Conservation (phyloP, 2,113 vertebrate genomes). For the Bostrychus sinensis region DNA sequence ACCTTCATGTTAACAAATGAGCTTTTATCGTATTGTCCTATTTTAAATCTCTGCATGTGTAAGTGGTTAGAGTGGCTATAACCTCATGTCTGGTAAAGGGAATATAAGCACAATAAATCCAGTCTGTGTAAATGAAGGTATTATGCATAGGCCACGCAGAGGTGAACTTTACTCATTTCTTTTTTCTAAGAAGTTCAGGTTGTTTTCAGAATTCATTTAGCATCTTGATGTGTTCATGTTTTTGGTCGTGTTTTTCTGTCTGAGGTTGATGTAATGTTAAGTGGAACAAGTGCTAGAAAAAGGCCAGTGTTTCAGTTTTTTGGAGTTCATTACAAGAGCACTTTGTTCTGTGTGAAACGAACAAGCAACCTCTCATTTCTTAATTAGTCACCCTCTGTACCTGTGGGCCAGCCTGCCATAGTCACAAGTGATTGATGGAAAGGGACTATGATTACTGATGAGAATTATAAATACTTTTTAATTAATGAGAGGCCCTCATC, state of each 20-base stretch:
- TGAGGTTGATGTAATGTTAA: slow-evolving; percentile 4
- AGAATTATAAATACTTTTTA: slow-evolving; percentile 72
- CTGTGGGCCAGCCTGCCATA: slow-evolving; percentile 59
- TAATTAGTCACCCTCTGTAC: slow-evolving; percentile 67
- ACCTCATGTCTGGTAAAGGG: too few relatives aligned
- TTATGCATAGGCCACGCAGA: neutral
- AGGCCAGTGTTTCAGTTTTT: slow-evolving; percentile 9
- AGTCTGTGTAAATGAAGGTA: neutral
- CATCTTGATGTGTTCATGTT: neutral
- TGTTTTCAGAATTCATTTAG: neutral
- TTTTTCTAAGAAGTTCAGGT: too few relatives aligned
- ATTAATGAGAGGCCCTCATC: slow-evolving; percentile 47
- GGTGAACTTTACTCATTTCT: neutral
- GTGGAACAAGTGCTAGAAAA: slow-evolving; percentile 4
- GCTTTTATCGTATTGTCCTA: too few relatives aligned
- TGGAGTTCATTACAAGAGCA: slow-evolving; percentile 25
- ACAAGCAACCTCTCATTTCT: slow-evolving; percentile 53
- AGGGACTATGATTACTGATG: slow-evolving; percentile 58
- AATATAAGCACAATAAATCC: too few relatives aligned
- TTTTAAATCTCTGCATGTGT: neutral
- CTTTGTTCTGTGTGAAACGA: slow-evolving; percentile 41
- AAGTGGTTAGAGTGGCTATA: neutral
- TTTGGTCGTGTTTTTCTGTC: neutral
- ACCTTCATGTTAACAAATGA: too few relatives aligned
- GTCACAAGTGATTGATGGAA: slow-evolving; percentile 58